Base-by-base conservation (phyloP, 2,797 vertebrate species). In the Darevskia mixta region DNA sequence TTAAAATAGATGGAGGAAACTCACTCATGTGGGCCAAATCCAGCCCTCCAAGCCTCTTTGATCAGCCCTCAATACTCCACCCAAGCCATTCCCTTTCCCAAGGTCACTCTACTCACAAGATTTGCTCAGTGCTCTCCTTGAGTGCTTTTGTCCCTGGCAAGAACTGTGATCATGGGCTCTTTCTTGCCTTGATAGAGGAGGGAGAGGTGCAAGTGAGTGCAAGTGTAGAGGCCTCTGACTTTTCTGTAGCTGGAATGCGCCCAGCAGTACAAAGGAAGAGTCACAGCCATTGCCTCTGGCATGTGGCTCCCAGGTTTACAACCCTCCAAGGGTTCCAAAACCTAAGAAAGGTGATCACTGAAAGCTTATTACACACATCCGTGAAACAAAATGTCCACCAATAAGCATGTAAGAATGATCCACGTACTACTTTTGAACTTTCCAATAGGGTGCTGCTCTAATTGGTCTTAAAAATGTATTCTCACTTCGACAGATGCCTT, bases 291-390 rank as follows among this genome's bases (percentile, higher is more conserved):
- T 23, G 61, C 61, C 49, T 15, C 49, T 55, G 49, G 49, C 49
- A 4, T 55, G 3, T 15, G 49, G 49, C 49, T 55, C 49, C 49
- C 49, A 15, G 41, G 41, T 7, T 43, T 55, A 91, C 20, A 35
- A 80, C 4, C 90, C 80, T 87, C 87, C 45, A 87, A 88, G 79
- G 77, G 27, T 91, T 79, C 81, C 75, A 86, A 76, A 1, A 23
- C 87, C 82, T 95, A 93, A 89, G 94, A 94, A 96, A 96, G n/a
- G 86, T 45, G 35, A 23, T 1, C 2, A 81, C 73, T 29, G 61
- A 58, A 55, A 9, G 77, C 29, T n/a, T 41, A 81, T n/a, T 41
- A 79, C 64, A 82, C 27, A 66, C 29, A 45, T 45, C 71, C 43
- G 79, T 29, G 20, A 8, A 0, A 20, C 15, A 64, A 83, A 1